Conservation (phyloP, 2,888 invertebrate species). For the Ochropacha duplaris region DNA sequence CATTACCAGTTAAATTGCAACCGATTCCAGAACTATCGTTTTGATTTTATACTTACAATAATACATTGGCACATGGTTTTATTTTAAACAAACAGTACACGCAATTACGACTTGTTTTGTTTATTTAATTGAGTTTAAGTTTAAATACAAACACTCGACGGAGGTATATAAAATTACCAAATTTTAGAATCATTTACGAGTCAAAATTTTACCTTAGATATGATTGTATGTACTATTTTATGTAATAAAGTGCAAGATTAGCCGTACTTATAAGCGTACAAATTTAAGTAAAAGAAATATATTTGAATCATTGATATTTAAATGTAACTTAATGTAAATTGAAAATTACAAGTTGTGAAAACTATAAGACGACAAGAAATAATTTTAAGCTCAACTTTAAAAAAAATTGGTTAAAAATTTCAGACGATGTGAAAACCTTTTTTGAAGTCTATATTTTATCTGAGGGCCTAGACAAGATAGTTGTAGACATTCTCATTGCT, state of each 20-base stretch:
- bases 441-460: no score
- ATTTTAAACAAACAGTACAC: neutral
- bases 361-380: neutral
- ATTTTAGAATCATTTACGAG: slow-evolving; percentile 6
- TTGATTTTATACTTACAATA: neutral
- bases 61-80: neutral
- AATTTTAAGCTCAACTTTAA: neutral
- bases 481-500: no score
- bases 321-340: no score
- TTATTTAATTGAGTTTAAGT: neutral
- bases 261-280: neutral
- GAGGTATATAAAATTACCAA: slow-evolving; percentile 11
- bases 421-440: no score
- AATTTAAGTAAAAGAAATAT: neutral
- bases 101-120: neutral
- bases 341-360: neutral
- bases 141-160: neutral
- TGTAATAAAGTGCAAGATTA: neutral
- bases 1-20: neutral
- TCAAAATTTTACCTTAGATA: neutral
- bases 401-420: no score
- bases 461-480: no score
- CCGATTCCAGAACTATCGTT: neutral
- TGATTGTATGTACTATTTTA: neutral
- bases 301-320: no score